Percentiles rank a stretch among this genome's conserved stretches.
phyloP scores from a whole-genome alignment of 2,113 vertebrate genomes.

The Microtus pennsylvanicus region DNA sequence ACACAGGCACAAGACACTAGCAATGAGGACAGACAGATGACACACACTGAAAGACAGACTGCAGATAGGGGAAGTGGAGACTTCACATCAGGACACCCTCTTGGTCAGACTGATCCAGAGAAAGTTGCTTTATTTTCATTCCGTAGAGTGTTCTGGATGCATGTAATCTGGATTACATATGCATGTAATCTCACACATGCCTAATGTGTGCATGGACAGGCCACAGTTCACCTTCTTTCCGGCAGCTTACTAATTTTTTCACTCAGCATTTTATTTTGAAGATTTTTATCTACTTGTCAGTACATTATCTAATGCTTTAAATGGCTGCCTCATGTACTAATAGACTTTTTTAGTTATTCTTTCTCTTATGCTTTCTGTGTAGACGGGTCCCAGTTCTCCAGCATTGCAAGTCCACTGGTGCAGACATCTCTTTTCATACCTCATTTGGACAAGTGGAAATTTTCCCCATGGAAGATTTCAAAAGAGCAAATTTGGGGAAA shows the following conservation, averaged over 20 bases:
- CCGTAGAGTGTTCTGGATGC: background rate
- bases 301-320: background rate
- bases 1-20: background rate
- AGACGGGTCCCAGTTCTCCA: background rate
- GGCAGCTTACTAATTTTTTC: background rate
- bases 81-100: background rate
- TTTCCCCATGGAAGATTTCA: background rate
- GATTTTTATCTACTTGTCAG: slow-evolving; percentile 8
- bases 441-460: background rate
- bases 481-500: background rate
- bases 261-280: slow-evolving; percentile 2
- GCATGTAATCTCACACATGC: fast-evolving
- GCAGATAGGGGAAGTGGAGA: background rate
- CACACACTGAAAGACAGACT: background rate
- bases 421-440: background rate
- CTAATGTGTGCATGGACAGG: background rate
- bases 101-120: background rate
- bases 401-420: background rate
- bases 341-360: background rate
- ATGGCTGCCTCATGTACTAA: background rate
- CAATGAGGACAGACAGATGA: background rate
- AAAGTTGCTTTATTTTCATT: background rate
- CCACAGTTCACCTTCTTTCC: background rate
- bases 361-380: background rate
- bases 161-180: no score